phyloP scores from a whole-genome alignment of 2,113 vertebrate species.

The Grallaria varia region DNA sequence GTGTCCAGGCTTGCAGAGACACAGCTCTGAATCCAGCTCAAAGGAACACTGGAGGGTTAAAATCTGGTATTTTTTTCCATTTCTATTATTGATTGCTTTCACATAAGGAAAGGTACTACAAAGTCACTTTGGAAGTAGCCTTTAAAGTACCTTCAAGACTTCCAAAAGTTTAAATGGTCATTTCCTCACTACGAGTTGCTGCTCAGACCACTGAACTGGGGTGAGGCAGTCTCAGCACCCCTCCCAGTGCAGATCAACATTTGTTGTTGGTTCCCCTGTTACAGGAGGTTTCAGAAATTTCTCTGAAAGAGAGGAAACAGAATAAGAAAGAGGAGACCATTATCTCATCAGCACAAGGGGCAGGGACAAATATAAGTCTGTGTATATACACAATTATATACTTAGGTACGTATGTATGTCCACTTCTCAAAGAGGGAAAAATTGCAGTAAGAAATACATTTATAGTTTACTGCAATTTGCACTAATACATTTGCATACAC shows the following conservation, averaged over 20 bases:
- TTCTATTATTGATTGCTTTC: background rate
- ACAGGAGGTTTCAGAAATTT: background rate
- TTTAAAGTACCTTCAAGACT: background rate
- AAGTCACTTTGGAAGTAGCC: background rate
- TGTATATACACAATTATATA: background rate
- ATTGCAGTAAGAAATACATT: background rate
- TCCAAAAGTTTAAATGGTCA: background rate
- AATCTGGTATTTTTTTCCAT: background rate
- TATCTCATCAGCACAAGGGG: background rate
- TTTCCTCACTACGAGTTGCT: background rate
- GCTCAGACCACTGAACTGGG: background rate
- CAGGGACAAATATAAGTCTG: background rate
- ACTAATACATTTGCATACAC: background rate
- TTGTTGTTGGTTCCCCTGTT: background rate
- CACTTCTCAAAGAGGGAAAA: background rate
- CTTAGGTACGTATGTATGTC: too few relatives aligned
- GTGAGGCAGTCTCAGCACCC: background rate
- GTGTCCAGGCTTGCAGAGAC: background rate
- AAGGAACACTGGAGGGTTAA: background rate
- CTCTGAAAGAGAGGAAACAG: background rate
- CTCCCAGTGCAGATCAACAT: background rate
- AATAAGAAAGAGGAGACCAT: background rate
- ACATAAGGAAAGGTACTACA: background rate
- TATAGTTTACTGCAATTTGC: background rate
- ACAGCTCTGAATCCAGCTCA: background rate